Conservation (phyloP, 2,888 invertebrate genomes). For the Drepanosiphum platanoidis region DNA sequence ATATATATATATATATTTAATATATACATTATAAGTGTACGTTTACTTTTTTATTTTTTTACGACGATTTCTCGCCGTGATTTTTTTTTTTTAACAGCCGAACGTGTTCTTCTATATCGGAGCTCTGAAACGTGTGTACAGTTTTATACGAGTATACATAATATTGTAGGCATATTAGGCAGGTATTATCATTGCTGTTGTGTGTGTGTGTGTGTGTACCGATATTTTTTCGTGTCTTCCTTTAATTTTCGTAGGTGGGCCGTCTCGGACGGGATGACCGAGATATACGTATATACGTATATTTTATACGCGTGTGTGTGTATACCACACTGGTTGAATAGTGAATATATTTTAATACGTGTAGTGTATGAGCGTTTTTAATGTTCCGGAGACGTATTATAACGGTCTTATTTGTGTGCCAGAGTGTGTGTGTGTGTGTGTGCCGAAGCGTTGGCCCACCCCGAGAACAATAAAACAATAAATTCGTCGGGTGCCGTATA, state of each 20-base stretch:
- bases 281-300: constrained; percentile 1
- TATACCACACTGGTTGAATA: no score
- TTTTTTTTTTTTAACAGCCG: constrained; percentile 55
- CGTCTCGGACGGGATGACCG: constrained; percentile 33
- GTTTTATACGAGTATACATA: no score
- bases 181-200: constrained; percentile 31
- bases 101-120: constrained; percentile 49
- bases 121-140: background rate
- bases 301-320: background rate
- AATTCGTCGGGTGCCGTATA: constrained; percentile 27
- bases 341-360: no score
- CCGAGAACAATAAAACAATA: constrained; percentile 55
- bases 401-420: background rate
- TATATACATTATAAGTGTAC: background rate
- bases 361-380: constrained; percentile 17
- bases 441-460: constrained; percentile 2
- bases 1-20: background rate
- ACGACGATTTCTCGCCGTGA: constrained; percentile 48
- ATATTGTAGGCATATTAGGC: no score
- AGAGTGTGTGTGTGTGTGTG: background rate
- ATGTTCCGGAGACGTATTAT: constrained; percentile 6
- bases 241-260: constrained; percentile 37
- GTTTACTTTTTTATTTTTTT: constrained; percentile 20
- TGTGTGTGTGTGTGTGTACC: constrained; percentile 15
- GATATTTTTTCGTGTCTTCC: constrained; percentile 41